Conservation (phyloP, 1,140 invertebrate genomes). For the Drosophila pectinifera region DNA sequence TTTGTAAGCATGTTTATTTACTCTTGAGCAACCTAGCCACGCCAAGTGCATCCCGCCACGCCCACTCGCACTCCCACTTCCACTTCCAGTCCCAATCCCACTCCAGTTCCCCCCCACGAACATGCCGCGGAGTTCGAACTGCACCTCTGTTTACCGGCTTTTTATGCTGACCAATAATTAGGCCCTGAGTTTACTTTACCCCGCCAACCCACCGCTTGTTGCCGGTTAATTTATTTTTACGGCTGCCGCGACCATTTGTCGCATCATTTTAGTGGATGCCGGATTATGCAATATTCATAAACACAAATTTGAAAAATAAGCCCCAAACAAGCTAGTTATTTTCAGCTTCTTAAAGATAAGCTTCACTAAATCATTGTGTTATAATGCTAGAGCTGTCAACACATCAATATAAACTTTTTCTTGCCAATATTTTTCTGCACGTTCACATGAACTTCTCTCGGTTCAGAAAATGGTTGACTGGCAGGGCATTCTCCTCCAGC, state of each 20-base stretch:
- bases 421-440: too few relatives aligned
- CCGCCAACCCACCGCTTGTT: not conserved
- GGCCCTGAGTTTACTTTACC: constrained; percentile 32
- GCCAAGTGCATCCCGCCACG: constrained; percentile 34
- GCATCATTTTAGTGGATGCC: constrained; percentile 26
- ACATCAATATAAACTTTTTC: not conserved
- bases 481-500: constrained; percentile 77
- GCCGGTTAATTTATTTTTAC: constrained; percentile 56
- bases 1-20: constrained; percentile 43
- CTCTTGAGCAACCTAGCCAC: constrained; percentile 18
- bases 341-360: not conserved
- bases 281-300: constrained; percentile 29
- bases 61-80: constrained; percentile 14
- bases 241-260: constrained; percentile 43
- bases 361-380: too few relatives aligned
- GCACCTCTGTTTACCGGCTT: constrained; percentile 54
- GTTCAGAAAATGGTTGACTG: constrained; percentile 86
- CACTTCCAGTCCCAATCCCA: constrained; percentile 4
- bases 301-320: not conserved
- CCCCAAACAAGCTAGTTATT: not conserved
- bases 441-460: constrained; percentile 83
- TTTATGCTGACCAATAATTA: constrained; percentile 62
- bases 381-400: too few relatives aligned
- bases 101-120: constrained; percentile 35
- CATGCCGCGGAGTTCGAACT: constrained; percentile 35